Evolutionary conservation across 2,113 vertebrate genomes (phyloP), one percentile per base, ranked within the genome.

Genomic region (Chionomys nivalis): DNA sequence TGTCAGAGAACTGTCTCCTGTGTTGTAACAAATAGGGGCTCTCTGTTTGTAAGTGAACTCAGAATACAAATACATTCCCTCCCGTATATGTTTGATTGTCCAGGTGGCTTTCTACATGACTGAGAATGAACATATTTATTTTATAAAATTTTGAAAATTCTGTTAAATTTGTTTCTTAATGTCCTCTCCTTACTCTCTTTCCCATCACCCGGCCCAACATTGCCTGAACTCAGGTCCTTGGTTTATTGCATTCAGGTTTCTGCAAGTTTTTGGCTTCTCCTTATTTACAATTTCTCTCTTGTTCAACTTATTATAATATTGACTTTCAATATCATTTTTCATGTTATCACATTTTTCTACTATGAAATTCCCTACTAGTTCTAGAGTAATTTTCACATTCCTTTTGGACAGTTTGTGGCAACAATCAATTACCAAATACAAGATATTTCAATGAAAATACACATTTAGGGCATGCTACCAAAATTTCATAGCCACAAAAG

Each of bases 1-100:
- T 94, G 86, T 89, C 73, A 42, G 61, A 95, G 89, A 96, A 95
- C 47, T 87, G 77, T 90, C 95, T 77, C 81, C 94, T 96, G 76
- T 97, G 93, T 94, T 92, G 52, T 81, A 89, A 75, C 33, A 94
- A 77, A 97, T 93, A 95, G 42, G 65, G 33, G 72, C 87, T 89
- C 94, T 95, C 72, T 95, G 82, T 95, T 82, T 78, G 49, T 70
- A 87, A 24, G 26, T 90, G 55, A 91, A 82, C n/a, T 79, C 92
- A 75, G 87, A 87, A 87, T 92, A 92, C 96, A 94, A 83, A 82
- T 39, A 4, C 26, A 76, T 44, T 49, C 61, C n/a, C 70, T 70
- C 36, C 26, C 11, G 33, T 1, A 0, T 49, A 14, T 47, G 10
- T 26, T 52, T 63, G 36, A 11, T 90, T 90, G 10, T 87, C 44